Conservation (phyloP, 2,797 vertebrate species). For the Helostoma temminkii region DNA sequence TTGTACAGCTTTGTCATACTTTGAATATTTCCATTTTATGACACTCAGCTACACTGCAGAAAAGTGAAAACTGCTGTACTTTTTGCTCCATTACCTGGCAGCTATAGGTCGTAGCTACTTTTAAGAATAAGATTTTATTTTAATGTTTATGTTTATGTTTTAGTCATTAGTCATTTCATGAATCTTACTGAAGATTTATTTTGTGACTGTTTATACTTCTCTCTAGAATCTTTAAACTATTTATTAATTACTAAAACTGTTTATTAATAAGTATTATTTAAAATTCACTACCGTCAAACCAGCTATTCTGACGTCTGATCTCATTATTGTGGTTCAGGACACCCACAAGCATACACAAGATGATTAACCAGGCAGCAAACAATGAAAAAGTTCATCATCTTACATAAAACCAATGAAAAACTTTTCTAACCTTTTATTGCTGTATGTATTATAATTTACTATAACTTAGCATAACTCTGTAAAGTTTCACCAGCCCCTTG, state of each 20-base stretch:
- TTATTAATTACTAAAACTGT: not conserved
- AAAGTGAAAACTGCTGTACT: too few species aligned
- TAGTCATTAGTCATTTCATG: too few species aligned
- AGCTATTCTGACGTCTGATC: conserved; percentile 30
- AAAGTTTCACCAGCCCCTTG: not conserved
- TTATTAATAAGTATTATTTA: not conserved
- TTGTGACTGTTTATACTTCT: too few species aligned
- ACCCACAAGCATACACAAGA: conserved; percentile 20
- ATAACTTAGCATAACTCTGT: not conserved
- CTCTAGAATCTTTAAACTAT: not conserved
- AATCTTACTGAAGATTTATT: too few species aligned
- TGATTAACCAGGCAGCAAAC: conserved; percentile 19
- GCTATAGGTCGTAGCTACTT: too few species aligned
- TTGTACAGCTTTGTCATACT: too few species aligned
- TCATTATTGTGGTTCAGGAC: conserved; percentile 17
- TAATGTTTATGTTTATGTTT: too few species aligned
- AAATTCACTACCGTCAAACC: conserved; percentile 14
- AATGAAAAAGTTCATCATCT: not conserved
- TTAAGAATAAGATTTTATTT: too few species aligned
- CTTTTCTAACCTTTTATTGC: not conserved
- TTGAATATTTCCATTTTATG: too few species aligned
- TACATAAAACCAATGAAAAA: fast-evolving
- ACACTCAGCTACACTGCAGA: too few species aligned
- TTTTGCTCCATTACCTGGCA: too few species aligned
- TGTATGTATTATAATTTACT: not conserved